Conservation (phyloP, 2,797 vertebrate genomes). For the Falco novaeseelandiae region DNA sequence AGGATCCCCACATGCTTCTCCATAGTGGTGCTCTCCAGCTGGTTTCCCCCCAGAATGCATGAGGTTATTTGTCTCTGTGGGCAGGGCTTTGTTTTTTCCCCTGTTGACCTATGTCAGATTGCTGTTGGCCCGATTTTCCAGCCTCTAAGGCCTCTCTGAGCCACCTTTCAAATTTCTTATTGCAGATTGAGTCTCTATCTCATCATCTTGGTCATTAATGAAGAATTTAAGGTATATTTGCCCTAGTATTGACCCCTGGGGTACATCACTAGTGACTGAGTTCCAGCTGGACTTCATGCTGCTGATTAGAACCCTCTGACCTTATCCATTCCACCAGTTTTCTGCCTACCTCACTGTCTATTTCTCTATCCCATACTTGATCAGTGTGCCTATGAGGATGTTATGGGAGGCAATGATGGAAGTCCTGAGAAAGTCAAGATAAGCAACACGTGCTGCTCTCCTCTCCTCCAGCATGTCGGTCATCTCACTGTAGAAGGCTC, state of each 20-base stretch:
- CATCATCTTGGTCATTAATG: neutral
- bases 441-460: neutral
- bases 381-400: too few species aligned
- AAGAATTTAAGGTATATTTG: neutral
- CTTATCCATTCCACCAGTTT: neutral
- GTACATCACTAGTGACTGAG: too few species aligned
- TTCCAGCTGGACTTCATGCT: neutral
- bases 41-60: too few species aligned
- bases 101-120: too few species aligned
- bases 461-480: neutral
- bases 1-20: neutral
- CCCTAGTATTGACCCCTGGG: neutral
- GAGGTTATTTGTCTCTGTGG: neutral
- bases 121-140: too few species aligned
- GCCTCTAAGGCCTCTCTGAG: neutral
- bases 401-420: neutral
- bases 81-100: too few species aligned
- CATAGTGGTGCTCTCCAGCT: neutral
- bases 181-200: too few species aligned
- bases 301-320: too few species aligned
- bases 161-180: neutral
- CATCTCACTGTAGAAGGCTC: too few species aligned
- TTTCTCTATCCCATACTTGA: neutral
- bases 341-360: neutral
- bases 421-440: neutral